Evolutionary conservation across 2,797 vertebrate genomes (phyloP).

Genomic region (Pipistrellus pipistrellus): DNA sequence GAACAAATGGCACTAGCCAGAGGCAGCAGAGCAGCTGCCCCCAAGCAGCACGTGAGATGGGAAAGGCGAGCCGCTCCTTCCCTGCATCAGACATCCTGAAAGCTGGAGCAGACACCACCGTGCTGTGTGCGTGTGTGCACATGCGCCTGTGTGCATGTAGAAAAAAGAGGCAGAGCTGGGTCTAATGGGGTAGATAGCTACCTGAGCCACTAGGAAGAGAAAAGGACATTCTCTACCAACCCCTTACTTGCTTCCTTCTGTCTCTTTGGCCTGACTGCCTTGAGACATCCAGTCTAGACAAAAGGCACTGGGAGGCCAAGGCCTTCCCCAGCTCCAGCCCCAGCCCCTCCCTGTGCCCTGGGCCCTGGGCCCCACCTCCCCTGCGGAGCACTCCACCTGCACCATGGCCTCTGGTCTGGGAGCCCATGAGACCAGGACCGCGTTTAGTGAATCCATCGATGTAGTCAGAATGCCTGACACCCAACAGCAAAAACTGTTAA

Average conservation of each 20-base stretch:
- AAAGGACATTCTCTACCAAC: neutral
- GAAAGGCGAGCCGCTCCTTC: neutral
- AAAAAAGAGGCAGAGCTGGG: neutral
- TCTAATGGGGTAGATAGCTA: neutral
- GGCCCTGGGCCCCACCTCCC: neutral
- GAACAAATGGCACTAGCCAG: neutral
- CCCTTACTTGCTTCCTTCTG: neutral
- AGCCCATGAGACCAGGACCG: neutral
- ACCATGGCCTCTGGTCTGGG: neutral
- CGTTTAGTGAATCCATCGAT: neutral
- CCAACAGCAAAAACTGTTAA: neutral
- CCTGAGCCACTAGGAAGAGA: neutral
- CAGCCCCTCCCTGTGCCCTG: neutral
- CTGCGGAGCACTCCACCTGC: no score
- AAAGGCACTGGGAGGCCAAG: neutral
- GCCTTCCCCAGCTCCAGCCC: neutral
- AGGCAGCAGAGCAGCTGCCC: neutral
- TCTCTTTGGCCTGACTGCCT: neutral
- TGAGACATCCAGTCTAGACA: neutral
- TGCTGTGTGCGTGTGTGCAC: fast-evolving
- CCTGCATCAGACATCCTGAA: neutral
- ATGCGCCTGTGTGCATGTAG: neutral
- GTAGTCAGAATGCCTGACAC: neutral
- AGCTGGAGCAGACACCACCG: neutral
- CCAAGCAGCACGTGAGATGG: neutral